Evolutionary conservation across 2,797 vertebrate species (phyloP), one percentile per base, ranked within the genome.

Genomic region (Sebastes itinus): DNA sequence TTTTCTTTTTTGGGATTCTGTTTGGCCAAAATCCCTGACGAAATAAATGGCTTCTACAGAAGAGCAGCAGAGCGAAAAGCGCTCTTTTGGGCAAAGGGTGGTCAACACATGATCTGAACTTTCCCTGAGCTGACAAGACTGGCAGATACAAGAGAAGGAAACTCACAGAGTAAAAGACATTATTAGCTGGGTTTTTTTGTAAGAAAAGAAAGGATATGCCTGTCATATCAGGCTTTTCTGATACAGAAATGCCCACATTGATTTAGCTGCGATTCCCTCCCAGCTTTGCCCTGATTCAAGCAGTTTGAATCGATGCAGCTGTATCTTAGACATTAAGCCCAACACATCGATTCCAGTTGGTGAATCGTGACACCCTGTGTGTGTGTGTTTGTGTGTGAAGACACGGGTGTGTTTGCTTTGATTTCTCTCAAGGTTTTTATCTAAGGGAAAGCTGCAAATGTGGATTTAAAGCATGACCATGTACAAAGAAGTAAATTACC

Each of bases 261-360:
- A 91, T 89, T 89, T 56, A 77, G 63, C 80, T 79, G 72, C 7
- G 56, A 88, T 90, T 88, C 82, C 75, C 80, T 85, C 65, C 75
- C 71, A 90, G 84, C 84, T 89, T 86, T 87, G 79, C 77, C 67
- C 59, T 78, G 76, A 90, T 90, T 92, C 79, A 87, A 89, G 82
- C 78, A 70, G 80, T 90, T 90, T 77, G 81, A 92, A 91, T 91
- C 84, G 16, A 91, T 91, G 83, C 80, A 70, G 87, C 83, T 88
- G 88, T 86, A 86, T 88, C 86, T 83, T 83, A 77, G 86, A 90
- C 88, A 89, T 92, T 87, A 88, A 88, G 80, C 81, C 72, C 25
- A 3, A 28, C 76, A 65, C 77, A 90, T 91, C 6, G 90, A 93
- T 93, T 83, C 80, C 70, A 82, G 77, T 65, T 87, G 70, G 82